Base-by-base conservation (phyloP, 2,113 vertebrate genomes). In the Casuarius casuarius region DNA sequence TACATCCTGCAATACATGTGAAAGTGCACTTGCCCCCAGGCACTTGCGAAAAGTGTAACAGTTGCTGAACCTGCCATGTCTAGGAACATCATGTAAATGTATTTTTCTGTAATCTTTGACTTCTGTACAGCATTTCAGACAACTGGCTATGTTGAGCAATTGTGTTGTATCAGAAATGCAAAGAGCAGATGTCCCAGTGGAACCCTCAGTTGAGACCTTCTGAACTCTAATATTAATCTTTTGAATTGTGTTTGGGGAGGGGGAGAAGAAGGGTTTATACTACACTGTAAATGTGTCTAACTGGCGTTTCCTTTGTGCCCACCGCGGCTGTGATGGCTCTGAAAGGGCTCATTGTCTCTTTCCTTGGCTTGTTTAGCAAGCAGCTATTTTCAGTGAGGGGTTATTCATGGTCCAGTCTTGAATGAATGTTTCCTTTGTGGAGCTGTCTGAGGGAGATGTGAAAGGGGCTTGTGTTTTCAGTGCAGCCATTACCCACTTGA, bases 351-450 rank as follows among this genome's bases (percentile, higher is more conserved):
- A 80, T 97, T 97, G 97, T 97, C 49, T 12, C 54, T 7, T 10
- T 3, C 58, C 84, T 35, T 26, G 56, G 73, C 81, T 63, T 42
- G 83, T 59, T 51, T 5, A 61, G 80, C 8, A 1, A 33, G 38
- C 68, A 48, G 83, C 72, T 35, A 5, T 67, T 86, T 66, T 38
- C 62, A 65, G 5, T 26, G 76, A 67, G 66, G 49, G 56, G 59
- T 78, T 80, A 56, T 83, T 89, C 93, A 12, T 26, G 91, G 85
- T 18, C 79, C 51, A 0, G 26, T 3, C 44, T 25, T 1, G 38
- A 20, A 84, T 96, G 91, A 97, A 97, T 94, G 95, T 91, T 51
- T 10, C 82, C 94, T 95, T 97, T 97, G 97, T 97, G 61, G 80
- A 46, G 74, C 56, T 19, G 91, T 68, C 62, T 18, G 91, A 84